Evolutionary conservation across 2,888 invertebrate species (phyloP).

Genomic region (Apotomis betuletana): DNA sequence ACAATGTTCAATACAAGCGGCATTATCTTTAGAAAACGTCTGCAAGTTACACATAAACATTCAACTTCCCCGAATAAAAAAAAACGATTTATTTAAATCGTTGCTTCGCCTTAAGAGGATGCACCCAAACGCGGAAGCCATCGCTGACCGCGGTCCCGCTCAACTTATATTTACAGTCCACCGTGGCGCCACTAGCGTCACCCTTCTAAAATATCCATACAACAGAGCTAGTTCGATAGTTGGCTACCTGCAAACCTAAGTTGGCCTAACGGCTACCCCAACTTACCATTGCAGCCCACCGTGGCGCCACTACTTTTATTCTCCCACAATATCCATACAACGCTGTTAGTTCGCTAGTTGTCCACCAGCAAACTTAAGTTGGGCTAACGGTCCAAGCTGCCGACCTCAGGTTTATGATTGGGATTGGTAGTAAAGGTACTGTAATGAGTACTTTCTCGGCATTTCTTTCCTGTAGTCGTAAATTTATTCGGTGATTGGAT

Average conservation of each 20-base stretch:
- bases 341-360: constrained; percentile 2
- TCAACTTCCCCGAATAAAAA: too few species aligned
- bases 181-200: constrained; percentile 14
- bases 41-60: too few species aligned
- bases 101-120: constrained; percentile 62
- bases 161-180: constrained; percentile 39
- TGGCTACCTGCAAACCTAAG: constrained; percentile 14
- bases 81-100: too few species aligned
- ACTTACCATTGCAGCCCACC: too few species aligned
- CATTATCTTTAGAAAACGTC: constrained; percentile 18
- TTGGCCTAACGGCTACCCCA: constrained; percentile 29
- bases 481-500: background rate
- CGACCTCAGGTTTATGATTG: constrained; percentile 25
- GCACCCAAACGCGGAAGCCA: constrained; percentile 62
- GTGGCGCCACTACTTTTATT: constrained; percentile 12
- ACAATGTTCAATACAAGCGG: too few species aligned
- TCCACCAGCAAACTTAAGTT: constrained; percentile 22
- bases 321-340: background rate
- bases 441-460: constrained; percentile 7
- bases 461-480: constrained; percentile 7
- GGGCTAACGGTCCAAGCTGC: constrained; percentile 37
- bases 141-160: constrained; percentile 45
- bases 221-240: constrained; percentile 6
- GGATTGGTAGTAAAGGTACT: constrained; percentile 11
- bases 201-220: background rate